Conservation (phyloP, 2,797 vertebrate species). For the Peromyscus nudipes region DNA sequence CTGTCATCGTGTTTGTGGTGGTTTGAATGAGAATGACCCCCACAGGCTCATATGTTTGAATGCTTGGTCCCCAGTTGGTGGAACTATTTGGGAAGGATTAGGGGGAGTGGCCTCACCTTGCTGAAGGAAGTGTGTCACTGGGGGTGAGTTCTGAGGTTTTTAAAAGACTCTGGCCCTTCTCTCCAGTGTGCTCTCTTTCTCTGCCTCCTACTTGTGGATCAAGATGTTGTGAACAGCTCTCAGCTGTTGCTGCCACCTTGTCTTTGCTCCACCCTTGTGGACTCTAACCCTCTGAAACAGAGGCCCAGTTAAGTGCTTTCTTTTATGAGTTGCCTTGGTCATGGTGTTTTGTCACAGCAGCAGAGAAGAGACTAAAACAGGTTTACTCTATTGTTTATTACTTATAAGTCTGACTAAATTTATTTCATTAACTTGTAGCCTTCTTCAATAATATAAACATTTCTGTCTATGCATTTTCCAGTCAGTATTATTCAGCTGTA, state of each 20-base stretch:
- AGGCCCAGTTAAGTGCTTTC: neutral
- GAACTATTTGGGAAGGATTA: neutral
- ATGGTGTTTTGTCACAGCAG: neutral
- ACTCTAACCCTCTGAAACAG: neutral
- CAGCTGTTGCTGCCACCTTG: too few species aligned
- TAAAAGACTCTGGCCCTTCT: neutral
- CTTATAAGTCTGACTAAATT: constrained; percentile 32
- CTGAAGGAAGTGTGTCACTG: neutral
- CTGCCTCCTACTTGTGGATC: neutral
- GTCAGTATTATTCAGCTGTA: neutral
- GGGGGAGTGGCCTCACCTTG: neutral
- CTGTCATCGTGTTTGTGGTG: too few species aligned
- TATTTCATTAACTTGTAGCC: constrained; percentile 2
- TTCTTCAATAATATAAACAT: constrained; percentile 25
- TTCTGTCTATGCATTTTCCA: constrained; percentile 15
- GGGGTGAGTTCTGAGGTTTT: neutral
- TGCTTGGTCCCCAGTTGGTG: neutral
- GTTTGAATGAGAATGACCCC: neutral
- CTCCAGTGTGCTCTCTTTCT: neutral
- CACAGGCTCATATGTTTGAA: neutral
- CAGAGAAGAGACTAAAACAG: too few species aligned
- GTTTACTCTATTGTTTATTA: neutral
- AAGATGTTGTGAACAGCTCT: neutral
- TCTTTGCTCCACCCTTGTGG: neutral
- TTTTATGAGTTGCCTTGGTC: neutral